Percentiles rank a stretch among this genome's conserved stretches.
Conservation (phyloP, 2,797 vertebrate genomes). For the Leontocebus nigricollis region DNA sequence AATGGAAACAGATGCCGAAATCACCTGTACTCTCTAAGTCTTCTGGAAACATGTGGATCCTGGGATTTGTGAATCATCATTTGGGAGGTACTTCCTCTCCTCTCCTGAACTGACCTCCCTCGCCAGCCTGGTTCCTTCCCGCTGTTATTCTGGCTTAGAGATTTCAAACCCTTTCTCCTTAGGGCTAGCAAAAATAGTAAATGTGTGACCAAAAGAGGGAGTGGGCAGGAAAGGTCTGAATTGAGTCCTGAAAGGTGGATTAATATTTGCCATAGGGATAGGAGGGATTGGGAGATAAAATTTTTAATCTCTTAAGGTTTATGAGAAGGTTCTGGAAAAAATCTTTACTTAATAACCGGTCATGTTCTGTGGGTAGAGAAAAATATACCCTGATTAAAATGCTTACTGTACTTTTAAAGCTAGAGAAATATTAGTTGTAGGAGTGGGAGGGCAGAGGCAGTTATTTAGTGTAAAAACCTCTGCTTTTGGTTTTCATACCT, state of each 20-base stretch:
- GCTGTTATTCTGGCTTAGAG: not conserved
- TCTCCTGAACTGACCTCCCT: not conserved
- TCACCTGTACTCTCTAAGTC: not conserved
- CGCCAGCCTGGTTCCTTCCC: not conserved
- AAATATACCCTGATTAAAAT: constrained; percentile 18
- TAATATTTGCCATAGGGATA: not conserved
- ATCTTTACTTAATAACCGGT: constrained; percentile 77
- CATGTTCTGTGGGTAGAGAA: constrained; percentile 6
- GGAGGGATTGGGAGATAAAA: not conserved
- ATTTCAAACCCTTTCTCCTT: not conserved
- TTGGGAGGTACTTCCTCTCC: not conserved
- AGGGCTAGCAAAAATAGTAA: not conserved
- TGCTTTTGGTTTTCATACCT: constrained; percentile 58
- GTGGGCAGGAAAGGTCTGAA: not conserved
- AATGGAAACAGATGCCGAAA: not conserved
- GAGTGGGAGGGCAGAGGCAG: no score
- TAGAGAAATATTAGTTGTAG: constrained; percentile 47
- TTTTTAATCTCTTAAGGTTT: constrained; percentile 36
- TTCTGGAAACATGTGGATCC: not conserved
- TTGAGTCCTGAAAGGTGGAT: not conserved
- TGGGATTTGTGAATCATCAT: not conserved
- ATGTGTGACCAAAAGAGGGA: not conserved
- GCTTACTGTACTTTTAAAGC: constrained; percentile 47
- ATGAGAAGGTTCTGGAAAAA: constrained; percentile 71
- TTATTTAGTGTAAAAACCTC: constrained; percentile 53